These are phyloP conservation scores for Drosophila paulistorum DNA, from an alignment of 1,140 invertebrate genomes.

Conservation along the genomic window DNA sequence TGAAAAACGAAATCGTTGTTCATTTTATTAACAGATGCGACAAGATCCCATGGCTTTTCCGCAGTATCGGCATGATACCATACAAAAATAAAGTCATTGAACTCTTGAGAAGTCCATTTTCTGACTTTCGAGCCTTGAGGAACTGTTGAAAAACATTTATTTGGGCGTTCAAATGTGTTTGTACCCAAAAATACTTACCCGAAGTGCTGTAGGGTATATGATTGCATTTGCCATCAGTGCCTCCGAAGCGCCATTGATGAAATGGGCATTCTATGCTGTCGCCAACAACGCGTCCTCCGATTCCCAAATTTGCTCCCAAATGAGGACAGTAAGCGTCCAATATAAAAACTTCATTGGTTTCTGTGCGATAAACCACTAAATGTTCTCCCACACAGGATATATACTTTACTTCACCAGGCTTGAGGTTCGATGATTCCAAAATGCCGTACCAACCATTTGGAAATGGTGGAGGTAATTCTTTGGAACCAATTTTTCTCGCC, in stretches of 20 bases:
- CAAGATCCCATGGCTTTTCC: conserved; percentile 88
- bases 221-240: conserved; percentile 88
- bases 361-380: conserved; percentile 89
- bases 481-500: conserved; percentile 80
- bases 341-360: conserved; percentile 86
- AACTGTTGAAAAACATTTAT: conserved; percentile 35
- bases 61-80: conserved; percentile 92
- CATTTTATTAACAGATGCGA: conserved; percentile 85
- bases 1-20: conserved; percentile 87
- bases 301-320: conserved; percentile 92
- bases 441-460: conserved; percentile 96
- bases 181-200: conserved; percentile 38
- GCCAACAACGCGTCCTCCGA: conserved; percentile 89
- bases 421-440: conserved; percentile 88
- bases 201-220: conserved; percentile 87
- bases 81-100: conserved; percentile 90
- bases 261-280: conserved; percentile 95
- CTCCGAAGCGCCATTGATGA: conserved; percentile 92
- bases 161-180: not conserved
- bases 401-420: conserved; percentile 85
- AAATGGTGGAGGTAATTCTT: conserved; percentile 90
- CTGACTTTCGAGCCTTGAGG: conserved; percentile 86
- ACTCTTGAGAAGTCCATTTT: conserved; percentile 87
- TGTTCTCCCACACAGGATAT: conserved; percentile 90
- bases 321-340: conserved; percentile 95